Base-by-base conservation (phyloP, 53 echinoderm and acorn worm species). In the Mesocentrotus franciscanus region DNA sequence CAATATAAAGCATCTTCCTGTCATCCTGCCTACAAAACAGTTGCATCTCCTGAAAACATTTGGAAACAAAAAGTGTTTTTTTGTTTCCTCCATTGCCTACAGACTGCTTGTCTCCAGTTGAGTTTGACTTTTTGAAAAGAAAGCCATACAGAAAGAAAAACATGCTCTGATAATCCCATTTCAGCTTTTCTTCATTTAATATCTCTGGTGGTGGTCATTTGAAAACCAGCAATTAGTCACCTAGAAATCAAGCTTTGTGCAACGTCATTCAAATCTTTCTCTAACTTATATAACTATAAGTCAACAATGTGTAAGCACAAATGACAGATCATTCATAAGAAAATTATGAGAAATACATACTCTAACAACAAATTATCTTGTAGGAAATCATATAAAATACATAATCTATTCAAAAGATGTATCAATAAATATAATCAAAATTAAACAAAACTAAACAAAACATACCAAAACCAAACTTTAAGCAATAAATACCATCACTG, bases 81-180 rank as follows among this genome's bases (percentile, higher is more conserved):
- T 39, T 72, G 49, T 92, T 92, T 92, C 74, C 6, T n/a, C 49
- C 42, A 66, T 11, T 27, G 18, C 92, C 75, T 15, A 57, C 71
- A 92, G 92, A 71, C 92, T 92, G 56, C 74, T 56, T 26, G 92
- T 39, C 92, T 92, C 92, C 75, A 92, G 24, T 75, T 72, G 49
- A 92, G 92, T 71, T 75, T 92, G 92, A 92, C 92, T 92, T 92
- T 92, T n/a, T 71, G 49, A 92, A 92, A 92, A 92, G 72, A 75
- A 92, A 92, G 92, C 92, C 72, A 71, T 71, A 55, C 55, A 92
- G n/a, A 34, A 71, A 72, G 75, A 34, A 92, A 92, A 92, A 92
- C 92, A 92, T 72, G 27, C 68, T 92, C 24, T 72, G 61, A 35
- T 91, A 91, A 91, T 91, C 91, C 91, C 91, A 91, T 91, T 91